These are phyloP conservation scores for Dendrolimus kikuchii DNA, from an alignment of 1,140 invertebrate species.

Conservation along the genomic window DNA sequence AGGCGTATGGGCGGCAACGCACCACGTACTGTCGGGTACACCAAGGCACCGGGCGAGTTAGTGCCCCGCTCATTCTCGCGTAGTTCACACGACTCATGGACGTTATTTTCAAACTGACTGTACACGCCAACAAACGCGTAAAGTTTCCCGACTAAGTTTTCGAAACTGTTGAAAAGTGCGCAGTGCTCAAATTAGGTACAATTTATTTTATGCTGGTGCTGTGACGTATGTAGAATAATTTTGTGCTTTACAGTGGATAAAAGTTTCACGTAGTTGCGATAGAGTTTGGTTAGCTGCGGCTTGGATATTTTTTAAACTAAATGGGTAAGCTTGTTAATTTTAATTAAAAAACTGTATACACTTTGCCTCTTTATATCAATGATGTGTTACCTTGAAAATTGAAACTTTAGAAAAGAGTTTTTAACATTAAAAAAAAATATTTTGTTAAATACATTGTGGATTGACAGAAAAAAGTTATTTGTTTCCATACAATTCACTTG, in stretches of 20 bases:
- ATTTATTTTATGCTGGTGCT: constrained; percentile 32
- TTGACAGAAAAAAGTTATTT: too few species aligned
- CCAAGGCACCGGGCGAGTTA: background rate
- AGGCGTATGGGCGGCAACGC: constrained; percentile 16
- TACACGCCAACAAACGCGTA: constrained; percentile 5
- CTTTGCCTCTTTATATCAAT: too few species aligned
- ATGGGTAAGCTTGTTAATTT: constrained; percentile 14
- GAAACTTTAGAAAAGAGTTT: too few species aligned
- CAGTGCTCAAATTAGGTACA: constrained; percentile 34
- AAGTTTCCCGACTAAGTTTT: constrained; percentile 30
- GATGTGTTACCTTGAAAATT: too few species aligned
- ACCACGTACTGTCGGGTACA: constrained; percentile 4
- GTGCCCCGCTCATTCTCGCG: constrained; percentile 6
- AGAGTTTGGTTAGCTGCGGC: constrained; percentile 8
- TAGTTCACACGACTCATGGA: background rate
- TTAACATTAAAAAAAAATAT: too few species aligned
- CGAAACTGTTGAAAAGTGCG: constrained; percentile 24
- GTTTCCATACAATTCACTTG: too few species aligned
- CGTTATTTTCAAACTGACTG: background rate
- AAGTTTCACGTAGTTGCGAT: constrained; percentile 2
- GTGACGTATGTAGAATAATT: constrained; percentile 19
- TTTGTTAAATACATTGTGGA: too few species aligned
- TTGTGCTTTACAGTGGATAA: constrained; percentile 10
- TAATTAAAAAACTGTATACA: too few species aligned
- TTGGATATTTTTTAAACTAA: constrained; percentile 20